Conservation (phyloP, 1,140 invertebrate species). For the Drosophila orosa region DNA sequence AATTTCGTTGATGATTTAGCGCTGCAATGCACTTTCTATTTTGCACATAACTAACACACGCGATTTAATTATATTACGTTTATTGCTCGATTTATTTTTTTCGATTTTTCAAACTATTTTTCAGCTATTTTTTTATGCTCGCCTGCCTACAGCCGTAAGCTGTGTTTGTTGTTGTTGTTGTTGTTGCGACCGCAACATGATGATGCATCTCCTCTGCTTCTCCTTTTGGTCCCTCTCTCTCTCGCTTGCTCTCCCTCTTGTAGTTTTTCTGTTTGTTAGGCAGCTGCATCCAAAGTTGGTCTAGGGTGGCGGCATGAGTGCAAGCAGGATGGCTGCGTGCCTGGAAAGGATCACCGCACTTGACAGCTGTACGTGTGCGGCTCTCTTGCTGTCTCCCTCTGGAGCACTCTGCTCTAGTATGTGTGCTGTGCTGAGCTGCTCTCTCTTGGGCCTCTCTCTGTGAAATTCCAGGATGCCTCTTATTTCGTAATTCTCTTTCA, state of each 20-base stretch:
- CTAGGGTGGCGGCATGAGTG: slow-evolving; percentile 34
- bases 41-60: slow-evolving; percentile 19
- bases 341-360: slow-evolving; percentile 57
- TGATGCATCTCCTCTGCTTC: slow-evolving; percentile 26
- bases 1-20: slow-evolving; percentile 5
- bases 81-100: slow-evolving; percentile 18
- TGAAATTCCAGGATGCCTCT: slow-evolving; percentile 26
- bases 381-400: slow-evolving; percentile 32
- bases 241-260: slow-evolving; percentile 3
- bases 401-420: not conserved
- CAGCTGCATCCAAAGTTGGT: slow-evolving; percentile 37
- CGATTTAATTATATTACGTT: slow-evolving; percentile 28
- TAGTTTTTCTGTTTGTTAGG: slow-evolving; percentile 42
- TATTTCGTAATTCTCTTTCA: slow-evolving; percentile 21
- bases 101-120: slow-evolving; percentile 29
- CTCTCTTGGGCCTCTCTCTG: slow-evolving; percentile 28
- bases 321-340: slow-evolving; percentile 57
- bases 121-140: slow-evolving; percentile 34
- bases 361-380: slow-evolving; percentile 19
- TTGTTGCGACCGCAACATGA: slow-evolving; percentile 60
- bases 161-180: slow-evolving; percentile 34
- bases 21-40: slow-evolving; percentile 49
- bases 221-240: slow-evolving; percentile 18
- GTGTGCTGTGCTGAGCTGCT: slow-evolving; percentile 12
- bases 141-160: slow-evolving; percentile 33